phyloP scores from a whole-genome alignment of 2,113 vertebrate species.

The Delphinapterus leucas region DNA sequence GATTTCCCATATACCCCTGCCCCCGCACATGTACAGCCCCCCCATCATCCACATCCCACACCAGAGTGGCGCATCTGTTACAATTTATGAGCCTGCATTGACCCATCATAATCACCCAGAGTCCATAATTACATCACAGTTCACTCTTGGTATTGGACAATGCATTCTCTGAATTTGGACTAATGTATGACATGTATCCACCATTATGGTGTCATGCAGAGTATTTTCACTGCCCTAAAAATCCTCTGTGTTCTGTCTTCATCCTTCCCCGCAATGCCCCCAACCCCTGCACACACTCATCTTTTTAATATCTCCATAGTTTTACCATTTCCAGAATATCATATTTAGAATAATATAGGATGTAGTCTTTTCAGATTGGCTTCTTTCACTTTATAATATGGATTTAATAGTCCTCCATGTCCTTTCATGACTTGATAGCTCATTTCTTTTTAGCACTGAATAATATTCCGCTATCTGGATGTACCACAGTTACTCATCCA shows the following conservation, averaged over 20 bases:
- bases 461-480: neutral
- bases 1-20: too few relatives aligned
- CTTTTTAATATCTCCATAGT: neutral
- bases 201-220: neutral
- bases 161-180: neutral
- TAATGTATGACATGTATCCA: too few relatives aligned
- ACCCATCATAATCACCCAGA: too few relatives aligned
- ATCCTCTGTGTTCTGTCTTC: neutral
- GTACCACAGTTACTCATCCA: neutral
- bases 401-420: neutral
- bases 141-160: neutral
- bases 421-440: neutral
- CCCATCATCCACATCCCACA: neutral
- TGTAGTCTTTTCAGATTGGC: neutral
- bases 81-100: neutral
- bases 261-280: too few relatives aligned
- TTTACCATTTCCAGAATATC: neutral
- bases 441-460: neutral
- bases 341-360: neutral
- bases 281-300: neutral
- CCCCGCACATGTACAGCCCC: neutral
- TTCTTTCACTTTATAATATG: neutral
- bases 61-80: neutral
- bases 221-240: neutral
- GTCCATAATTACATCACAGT: fast-evolving